Base-by-base conservation (phyloP, 2,888 invertebrate genomes). In the Actias luna region DNA sequence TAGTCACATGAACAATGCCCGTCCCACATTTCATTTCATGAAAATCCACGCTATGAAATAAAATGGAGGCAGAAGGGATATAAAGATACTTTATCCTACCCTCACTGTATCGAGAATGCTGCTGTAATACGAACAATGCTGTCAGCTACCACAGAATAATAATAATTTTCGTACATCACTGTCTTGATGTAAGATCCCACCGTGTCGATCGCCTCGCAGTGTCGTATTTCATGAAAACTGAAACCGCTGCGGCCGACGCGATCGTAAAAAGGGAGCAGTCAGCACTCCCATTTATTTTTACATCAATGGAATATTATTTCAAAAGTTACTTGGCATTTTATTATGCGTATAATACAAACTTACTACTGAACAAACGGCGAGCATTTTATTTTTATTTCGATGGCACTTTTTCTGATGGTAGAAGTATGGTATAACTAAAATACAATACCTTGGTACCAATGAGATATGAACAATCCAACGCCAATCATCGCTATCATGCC, bases 71-170 rank as follows among this genome's bases (percentile, higher is more conserved):
- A 33, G 33, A 42, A 42, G 82, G 82, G 80, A 79, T 79, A 82
- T 86, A 84, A 88, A 89, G 7, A 88, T 83, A 84, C 88, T 88
- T 88, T 89, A 86, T 87, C 80, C 79, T 25, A 50, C 22, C 22
- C 12, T 50, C 12, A 50, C 25, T 50, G 10, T 22, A 50, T 50
- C 12, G 22, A 4, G 25, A 50, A 50, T 0, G 16, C 22, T n/a
- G 25, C 12, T 12, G 33, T 33, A 33, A 7, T n/a, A n/a, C n/a
- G 5, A 42, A 42, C 18, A 42, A 18, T 42, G 42, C 7, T 8
- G 18, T 18, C 42, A 42, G 42, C 42, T 42, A 42, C 42, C 42
- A 42, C 18, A 42, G 18, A 18, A 42, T 42, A 5, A 42, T 14
- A 50, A 12, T 50, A 50, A 25, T 25, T 22, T 50, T 22, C 46